Percentiles rank a stretch among this genome's conserved stretches.
Conservation (phyloP, 2,113 vertebrate species). For the Ameiurus melas region DNA sequence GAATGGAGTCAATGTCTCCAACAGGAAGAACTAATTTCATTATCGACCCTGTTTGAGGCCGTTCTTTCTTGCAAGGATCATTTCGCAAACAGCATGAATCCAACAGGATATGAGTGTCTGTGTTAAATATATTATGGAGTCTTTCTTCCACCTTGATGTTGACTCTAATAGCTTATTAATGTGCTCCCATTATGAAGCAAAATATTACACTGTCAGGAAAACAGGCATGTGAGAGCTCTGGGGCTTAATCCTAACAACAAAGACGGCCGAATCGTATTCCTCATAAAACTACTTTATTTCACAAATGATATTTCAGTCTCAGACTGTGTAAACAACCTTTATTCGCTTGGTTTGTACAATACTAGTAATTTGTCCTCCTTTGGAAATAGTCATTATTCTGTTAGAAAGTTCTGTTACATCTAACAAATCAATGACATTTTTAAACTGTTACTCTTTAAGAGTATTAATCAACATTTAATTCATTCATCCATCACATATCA, state of each 20-base stretch:
- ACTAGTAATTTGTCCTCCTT: background rate
- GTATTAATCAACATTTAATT: background rate
- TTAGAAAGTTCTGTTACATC: background rate
- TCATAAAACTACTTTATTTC: background rate
- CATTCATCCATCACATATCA: background rate
- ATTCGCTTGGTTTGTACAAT: background rate
- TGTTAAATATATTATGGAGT: constrained; percentile 16
- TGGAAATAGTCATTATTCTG: background rate
- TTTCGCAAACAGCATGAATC: constrained; percentile 41
- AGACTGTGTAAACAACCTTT: constrained; percentile 15
- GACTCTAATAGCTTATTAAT: constrained; percentile 40
- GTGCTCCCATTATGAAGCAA: constrained; percentile 24
- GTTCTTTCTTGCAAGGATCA: constrained; percentile 14
- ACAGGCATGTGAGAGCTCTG: background rate
- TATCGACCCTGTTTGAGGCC: constrained; percentile 34
- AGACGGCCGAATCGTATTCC: background rate
- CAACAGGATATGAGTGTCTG: constrained; percentile 28
- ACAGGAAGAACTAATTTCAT: constrained; percentile 42
- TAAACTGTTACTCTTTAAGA: background rate
- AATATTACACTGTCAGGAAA: constrained; percentile 10
- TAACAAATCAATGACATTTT: background rate
- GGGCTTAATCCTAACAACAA: constrained; percentile 25
- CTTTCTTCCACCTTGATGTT: constrained; percentile 15
- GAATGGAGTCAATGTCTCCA: constrained; percentile 32
- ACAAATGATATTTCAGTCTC: constrained; percentile 9